Base-by-base conservation (phyloP, 1,140 invertebrate species). In the Reticulitermes speratus region DNA sequence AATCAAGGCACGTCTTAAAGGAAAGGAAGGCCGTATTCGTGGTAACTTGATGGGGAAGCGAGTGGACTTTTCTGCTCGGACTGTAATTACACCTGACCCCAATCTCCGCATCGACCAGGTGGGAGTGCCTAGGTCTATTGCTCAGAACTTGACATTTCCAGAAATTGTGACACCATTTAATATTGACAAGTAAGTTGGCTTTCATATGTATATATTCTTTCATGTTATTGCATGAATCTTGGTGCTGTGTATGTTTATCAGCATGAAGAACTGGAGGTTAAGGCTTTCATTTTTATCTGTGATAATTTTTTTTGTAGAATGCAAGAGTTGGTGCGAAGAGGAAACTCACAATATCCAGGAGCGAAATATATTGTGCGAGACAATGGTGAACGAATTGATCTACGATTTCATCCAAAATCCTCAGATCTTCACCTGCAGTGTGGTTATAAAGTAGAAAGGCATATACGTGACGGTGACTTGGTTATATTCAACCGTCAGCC, bases 21-120 rank as follows among this genome's bases (percentile, higher is more conserved):
- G 96, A 19, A 99, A 99, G 91, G 98, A 99, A 95, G 99, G 99
- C 0, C 93, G 99, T 89, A 99, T 99, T 89, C 93, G 99, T 91
- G 99, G 99, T 89, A 99, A 99, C 90, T 94, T 99, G 88, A 99
- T 99, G 99, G 99, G 99, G 87, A 99, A 99, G 91, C 97, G 99
- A 93, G 99, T 99, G 0, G 99, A 99, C 89, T 99, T 99, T 90
- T 99, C 98, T 0, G 99, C 98, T 14, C 95, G 99, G 91, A 99
- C 99, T 89, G 99, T 99, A 87, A 99, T 99, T 90, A 99, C 99
- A 16, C 98, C 99, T 0, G 99, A 99, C 95, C 99, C 99, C 0
- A 99, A 99, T 92, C 92, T 99, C 59, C 94, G 97, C 87, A 99
- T 99, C 89, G 98, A 99, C 92, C 99, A 99, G 93, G 98, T 99